Conservation (phyloP, 1,140 invertebrate species). For the Atta texana region DNA sequence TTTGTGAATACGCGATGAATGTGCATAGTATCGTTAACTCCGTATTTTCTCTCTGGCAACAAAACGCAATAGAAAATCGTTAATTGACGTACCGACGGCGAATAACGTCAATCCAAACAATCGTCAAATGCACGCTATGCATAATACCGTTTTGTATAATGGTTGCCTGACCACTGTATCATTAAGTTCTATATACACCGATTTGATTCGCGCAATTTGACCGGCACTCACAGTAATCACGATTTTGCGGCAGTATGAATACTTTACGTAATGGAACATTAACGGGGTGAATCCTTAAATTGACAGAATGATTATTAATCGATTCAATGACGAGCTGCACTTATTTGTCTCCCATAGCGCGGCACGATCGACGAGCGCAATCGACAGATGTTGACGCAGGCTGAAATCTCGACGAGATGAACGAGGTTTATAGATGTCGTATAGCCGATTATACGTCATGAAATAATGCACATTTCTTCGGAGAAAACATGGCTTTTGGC, state of each 20-base stretch:
- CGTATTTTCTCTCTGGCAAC: conserved; percentile 15
- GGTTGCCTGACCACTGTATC: conserved; percentile 40
- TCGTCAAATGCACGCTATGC: conserved; percentile 29
- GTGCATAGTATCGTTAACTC: not conserved
- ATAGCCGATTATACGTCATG: not conserved
- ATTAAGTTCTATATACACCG: conserved; percentile 31
- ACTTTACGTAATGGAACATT: conserved; percentile 22
- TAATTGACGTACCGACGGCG: conserved; percentile 29
- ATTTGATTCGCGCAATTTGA: conserved; percentile 35
- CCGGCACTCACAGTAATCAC: conserved; percentile 33
- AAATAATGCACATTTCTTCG: not conserved
- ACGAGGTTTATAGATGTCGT: not conserved
- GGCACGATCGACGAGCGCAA: not conserved
- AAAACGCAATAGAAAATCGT: conserved; percentile 20
- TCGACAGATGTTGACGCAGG: not conserved
- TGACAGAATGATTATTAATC: conserved; percentile 60
- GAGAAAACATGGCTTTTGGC: not conserved
- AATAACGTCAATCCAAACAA: conserved; percentile 50
- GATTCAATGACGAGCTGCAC: conserved; percentile 34
- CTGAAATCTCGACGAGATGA: conserved; percentile 7
- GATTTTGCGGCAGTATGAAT: not conserved
- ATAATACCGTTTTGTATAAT: conserved; percentile 53
- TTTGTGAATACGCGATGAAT: not conserved
- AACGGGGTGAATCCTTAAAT: conserved; percentile 13
- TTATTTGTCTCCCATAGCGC: conserved; percentile 47